phyloP scores from a whole-genome alignment of 2,888 invertebrate genomes.

The Cyclophora albipunctata region DNA sequence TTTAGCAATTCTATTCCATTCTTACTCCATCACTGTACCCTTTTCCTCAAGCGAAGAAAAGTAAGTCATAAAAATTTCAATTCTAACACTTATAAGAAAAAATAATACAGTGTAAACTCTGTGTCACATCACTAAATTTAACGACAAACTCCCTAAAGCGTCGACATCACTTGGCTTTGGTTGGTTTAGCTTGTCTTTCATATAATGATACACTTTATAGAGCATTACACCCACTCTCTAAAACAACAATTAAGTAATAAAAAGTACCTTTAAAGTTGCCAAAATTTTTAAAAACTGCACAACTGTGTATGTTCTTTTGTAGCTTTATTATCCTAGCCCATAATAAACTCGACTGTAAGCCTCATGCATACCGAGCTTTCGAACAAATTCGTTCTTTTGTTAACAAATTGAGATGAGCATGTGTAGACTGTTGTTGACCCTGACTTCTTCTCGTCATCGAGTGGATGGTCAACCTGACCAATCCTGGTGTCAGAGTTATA shows the following conservation, averaged over 20 bases:
- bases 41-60: no score
- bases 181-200: background rate
- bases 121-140: no score
- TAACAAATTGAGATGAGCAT: conserved; percentile 5
- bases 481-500: no score
- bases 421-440: no score
- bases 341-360: conserved; percentile 8
- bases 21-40: no score
- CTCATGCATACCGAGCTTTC: conserved; percentile 8
- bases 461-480: no score
- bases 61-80: no score
- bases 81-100: no score
- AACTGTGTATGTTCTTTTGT: conserved; percentile 8
- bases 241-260: conserved; percentile 1
- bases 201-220: no score
- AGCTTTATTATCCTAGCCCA: conserved; percentile 8
- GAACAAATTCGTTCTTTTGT: conserved; percentile 12
- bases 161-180: background rate
- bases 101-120: no score
- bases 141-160: background rate
- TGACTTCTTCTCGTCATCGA: no score
- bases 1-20: no score
- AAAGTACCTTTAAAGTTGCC: background rate
- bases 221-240: background rate
- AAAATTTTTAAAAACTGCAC: background rate